Conservation (phyloP, 2,888 invertebrate genomes). For the Eupithecia abbreviata region DNA sequence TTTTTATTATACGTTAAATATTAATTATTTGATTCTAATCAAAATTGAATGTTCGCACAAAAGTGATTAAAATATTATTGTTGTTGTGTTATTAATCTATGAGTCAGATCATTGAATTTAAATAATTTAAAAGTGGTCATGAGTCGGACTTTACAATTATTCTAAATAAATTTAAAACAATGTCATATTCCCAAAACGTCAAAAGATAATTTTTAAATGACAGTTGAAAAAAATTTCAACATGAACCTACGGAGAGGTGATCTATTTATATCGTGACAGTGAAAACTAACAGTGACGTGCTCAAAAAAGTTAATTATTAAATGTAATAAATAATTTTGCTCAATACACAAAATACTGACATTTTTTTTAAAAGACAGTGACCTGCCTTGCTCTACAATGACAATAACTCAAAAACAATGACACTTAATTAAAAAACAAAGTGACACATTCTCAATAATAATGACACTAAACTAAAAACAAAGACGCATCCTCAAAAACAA, state of each 20-base stretch:
- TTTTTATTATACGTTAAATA: background rate
- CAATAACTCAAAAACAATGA: background rate
- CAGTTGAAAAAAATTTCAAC: background rate
- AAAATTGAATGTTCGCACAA: constrained; percentile 17
- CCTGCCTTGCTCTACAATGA: background rate
- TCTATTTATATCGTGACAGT: background rate
- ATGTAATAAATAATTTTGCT: constrained; percentile 26
- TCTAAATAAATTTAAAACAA: background rate
- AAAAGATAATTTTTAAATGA: constrained; percentile 3
- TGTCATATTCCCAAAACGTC: constrained; percentile 2
- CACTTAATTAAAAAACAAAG: background rate
- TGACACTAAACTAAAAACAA: constrained; percentile 1
- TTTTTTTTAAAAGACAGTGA: background rate
- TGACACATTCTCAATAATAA: background rate
- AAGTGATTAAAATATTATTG: background rate
- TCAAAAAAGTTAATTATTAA: constrained; percentile 28
- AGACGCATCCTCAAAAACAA: background rate
- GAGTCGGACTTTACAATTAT: background rate
- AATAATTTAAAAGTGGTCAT: background rate
- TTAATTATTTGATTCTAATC: constrained; percentile 38
- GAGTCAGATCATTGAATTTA: no score
- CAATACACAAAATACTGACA: background rate
- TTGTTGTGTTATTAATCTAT: background rate
- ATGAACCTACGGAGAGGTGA: constrained; percentile 7
- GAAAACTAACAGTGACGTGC: constrained; percentile 6